Evolutionary conservation across 2,113 vertebrate species (phyloP).

Genomic region (Tragelaphus scriptus): DNA sequence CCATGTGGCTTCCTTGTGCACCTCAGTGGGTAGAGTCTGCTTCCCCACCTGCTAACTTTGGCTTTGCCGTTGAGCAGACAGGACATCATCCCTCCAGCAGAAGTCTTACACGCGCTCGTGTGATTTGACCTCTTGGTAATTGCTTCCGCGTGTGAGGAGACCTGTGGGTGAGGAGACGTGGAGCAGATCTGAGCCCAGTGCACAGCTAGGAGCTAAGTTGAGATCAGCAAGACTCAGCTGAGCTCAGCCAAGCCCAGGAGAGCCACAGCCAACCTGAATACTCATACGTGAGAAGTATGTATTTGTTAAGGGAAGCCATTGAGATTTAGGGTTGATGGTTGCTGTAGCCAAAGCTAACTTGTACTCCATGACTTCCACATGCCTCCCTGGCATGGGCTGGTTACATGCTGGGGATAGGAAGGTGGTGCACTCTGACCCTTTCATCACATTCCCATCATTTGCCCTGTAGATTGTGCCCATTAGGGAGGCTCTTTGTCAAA

Average conservation of each 20-base stretch:
- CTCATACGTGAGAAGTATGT: not conserved
- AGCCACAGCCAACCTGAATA: not conserved
- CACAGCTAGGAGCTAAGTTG: not conserved
- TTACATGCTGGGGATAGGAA: not conserved
- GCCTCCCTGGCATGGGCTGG: not conserved
- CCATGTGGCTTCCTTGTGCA: not conserved
- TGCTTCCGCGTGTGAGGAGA: accelerated
- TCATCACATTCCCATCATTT: not conserved
- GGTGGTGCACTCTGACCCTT: not conserved
- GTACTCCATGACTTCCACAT: not conserved
- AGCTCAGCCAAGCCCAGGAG: not conserved
- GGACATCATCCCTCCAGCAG: not conserved
- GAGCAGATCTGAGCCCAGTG: not conserved
- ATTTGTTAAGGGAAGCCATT: not conserved
- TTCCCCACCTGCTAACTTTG: not conserved
- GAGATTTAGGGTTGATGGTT: not conserved
- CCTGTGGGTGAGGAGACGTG: not conserved
- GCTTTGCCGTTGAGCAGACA: not conserved
- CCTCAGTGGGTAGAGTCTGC: not conserved
- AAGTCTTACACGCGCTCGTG: not conserved
- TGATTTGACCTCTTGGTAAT: not conserved
- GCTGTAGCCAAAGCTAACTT: not conserved
- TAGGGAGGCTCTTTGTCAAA: not conserved
- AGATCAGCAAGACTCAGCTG: not conserved
- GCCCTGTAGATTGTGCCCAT: not conserved